phyloP scores from a whole-genome alignment of 2,888 invertebrate genomes.

The Phengaris arion region DNA sequence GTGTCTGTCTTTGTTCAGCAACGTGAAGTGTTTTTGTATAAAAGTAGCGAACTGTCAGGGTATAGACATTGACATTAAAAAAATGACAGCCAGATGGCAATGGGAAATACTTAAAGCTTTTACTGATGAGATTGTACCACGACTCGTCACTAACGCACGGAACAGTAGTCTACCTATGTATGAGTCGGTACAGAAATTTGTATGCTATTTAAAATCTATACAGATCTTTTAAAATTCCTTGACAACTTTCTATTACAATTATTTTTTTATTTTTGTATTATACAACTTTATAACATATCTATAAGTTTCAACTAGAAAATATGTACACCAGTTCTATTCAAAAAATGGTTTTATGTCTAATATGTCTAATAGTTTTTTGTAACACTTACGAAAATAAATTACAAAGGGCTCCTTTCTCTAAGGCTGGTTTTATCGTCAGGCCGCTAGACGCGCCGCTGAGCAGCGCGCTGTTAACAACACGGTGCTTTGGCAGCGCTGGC shows the following conservation, averaged over 20 bases:
- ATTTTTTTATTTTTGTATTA: neutral
- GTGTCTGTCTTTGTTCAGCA: constrained; percentile 51
- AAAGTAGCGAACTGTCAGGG: constrained; percentile 52
- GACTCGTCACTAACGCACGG: constrained; percentile 51
- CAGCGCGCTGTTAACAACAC: too few species aligned
- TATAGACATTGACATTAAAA: constrained; percentile 48
- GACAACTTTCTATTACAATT: neutral
- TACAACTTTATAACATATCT: neutral
- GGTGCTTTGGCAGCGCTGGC: too few species aligned
- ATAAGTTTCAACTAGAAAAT: too few species aligned
- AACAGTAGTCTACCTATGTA: constrained; percentile 46
- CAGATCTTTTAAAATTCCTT: neutral
- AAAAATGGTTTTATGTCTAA: too few species aligned
- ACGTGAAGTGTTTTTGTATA: constrained; percentile 52
- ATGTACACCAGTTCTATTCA: too few species aligned
- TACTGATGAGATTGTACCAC: constrained; percentile 47
- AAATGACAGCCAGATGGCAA: constrained; percentile 64
- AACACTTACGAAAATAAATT: too few species aligned
- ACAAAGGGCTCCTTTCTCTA: too few species aligned
- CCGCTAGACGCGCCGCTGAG: too few species aligned
- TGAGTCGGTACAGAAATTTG: constrained; percentile 49
- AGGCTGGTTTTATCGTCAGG: too few species aligned
- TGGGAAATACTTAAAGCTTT: constrained; percentile 67
- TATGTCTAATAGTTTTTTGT: too few species aligned
- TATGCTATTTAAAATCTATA: constrained; percentile 36